phyloP scores from a whole-genome alignment of 2,113 vertebrate species.

The Psittacara wagleri region DNA sequence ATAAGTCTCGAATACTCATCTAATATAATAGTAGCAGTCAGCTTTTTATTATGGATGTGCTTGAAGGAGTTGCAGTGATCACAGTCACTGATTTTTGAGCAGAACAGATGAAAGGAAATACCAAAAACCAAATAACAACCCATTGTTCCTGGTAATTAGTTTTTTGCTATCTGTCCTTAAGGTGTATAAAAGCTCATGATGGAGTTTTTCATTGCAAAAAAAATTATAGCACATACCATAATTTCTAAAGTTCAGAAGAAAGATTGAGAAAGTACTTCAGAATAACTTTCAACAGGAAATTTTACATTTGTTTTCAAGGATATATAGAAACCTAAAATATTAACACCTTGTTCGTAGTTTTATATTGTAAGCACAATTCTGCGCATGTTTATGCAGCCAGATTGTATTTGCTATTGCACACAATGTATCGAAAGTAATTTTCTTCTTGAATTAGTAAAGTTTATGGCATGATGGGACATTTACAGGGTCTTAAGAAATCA shows the following conservation, averaged over 20 bases:
- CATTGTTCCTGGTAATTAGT: not conserved
- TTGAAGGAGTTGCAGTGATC: not conserved
- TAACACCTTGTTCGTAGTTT: not conserved
- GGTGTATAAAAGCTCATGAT: not conserved
- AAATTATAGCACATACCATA: not conserved
- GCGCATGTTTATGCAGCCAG: not conserved
- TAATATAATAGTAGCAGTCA: not conserved
- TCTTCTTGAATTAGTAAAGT: not conserved
- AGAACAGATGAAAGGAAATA: not conserved
- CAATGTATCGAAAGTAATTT: not conserved
- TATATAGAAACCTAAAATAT: not conserved
- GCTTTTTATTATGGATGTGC: not conserved
- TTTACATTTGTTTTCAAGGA: not conserved
- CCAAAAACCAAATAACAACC: not conserved
- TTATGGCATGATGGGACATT: not conserved
- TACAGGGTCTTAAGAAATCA: not conserved
- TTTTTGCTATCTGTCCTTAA: slow-evolving; percentile 7
- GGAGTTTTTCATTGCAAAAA: not conserved
- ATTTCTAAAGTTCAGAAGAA: not conserved
- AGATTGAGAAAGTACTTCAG: not conserved
- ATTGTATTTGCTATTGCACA: not conserved
- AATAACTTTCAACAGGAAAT: not conserved
- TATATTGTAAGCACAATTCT: not conserved
- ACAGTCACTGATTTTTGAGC: not conserved
- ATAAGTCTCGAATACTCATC: not conserved